Conservation (phyloP, 1,140 invertebrate genomes). For the Cotesia typhae region DNA sequence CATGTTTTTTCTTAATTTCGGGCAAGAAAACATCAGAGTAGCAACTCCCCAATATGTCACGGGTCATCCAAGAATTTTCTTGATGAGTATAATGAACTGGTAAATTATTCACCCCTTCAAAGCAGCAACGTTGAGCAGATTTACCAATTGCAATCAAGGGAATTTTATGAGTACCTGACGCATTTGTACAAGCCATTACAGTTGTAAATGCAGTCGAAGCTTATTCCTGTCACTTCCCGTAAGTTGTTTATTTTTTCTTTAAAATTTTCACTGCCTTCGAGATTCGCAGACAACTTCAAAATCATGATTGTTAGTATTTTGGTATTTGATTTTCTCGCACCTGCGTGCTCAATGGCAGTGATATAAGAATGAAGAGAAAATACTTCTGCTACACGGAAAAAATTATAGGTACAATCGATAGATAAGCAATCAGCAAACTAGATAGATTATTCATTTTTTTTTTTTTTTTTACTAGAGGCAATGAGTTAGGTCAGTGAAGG, state of each 20-base stretch:
- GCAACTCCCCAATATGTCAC: not conserved
- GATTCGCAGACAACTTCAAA: conserved; percentile 2
- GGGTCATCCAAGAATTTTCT: conserved; percentile 3
- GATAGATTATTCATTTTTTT: no score
- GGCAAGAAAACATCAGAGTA: conserved; percentile 7
- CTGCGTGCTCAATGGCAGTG: no score
- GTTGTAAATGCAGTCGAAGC: conserved; percentile 16
- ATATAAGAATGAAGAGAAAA: no score
- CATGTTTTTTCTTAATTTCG: conserved; percentile 10
- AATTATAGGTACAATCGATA: no score
- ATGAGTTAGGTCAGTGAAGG: no score
- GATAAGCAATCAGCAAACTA: no score
- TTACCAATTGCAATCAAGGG: conserved; percentile 2
- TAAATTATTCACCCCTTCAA: not conserved
- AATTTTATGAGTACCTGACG: conserved; percentile 15
- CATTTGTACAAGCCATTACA: conserved; percentile 17
- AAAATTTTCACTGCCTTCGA: not conserved
- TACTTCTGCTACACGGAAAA: no score
- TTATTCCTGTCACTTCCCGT: not conserved
- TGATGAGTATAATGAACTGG: conserved; percentile 4
- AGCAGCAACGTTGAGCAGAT: conserved; percentile 8
- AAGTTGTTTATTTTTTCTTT: not conserved
- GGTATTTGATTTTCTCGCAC: no score
- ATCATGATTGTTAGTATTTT: no score
- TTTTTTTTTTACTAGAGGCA: no score